Conservation (phyloP, 2,797 vertebrate genomes). For the Pogonophryne albipinna region DNA sequence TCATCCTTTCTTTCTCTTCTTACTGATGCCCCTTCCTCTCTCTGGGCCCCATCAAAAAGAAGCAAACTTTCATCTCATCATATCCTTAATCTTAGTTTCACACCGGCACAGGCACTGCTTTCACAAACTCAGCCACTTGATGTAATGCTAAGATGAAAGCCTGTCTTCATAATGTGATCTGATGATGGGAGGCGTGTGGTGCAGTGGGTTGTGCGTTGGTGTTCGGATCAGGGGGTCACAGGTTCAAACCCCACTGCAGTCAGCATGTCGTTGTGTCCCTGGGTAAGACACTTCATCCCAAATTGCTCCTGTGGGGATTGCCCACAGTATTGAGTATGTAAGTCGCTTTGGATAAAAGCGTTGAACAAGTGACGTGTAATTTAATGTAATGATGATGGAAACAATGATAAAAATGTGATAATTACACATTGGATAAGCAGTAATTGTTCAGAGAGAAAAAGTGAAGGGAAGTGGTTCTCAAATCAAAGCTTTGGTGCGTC, state of each 20-base stretch:
- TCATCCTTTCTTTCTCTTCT: conserved; percentile 40
- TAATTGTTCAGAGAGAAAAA: conserved; percentile 2
- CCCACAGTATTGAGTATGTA: no score
- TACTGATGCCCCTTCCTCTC: conserved; percentile 17
- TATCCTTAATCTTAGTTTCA: conserved; percentile 39
- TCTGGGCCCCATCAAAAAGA: not conserved
- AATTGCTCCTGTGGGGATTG: no score
- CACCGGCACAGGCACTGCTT: conserved; percentile 10
- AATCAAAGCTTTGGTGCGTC: conserved; percentile 24
- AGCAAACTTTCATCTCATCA: conserved; percentile 49
- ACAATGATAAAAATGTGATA: conserved; percentile 31
- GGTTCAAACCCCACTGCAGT: no score
- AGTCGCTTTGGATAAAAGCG: no score
- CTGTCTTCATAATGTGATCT: conserved; percentile 40
- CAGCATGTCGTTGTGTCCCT: no score
- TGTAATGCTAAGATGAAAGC: conserved; percentile 47
- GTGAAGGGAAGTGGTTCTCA: no score
- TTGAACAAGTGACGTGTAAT: no score
- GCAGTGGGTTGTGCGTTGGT: no score
- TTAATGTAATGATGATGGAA: conserved; percentile 17
- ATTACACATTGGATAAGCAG: not conserved
- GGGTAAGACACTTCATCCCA: no score
- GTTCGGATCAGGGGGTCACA: no score
- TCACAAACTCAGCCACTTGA: conserved; percentile 24
- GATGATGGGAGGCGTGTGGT: conserved; percentile 16